Evolutionary conservation across 1,140 invertebrate species (phyloP), one percentile per base, ranked within the genome.

Genomic region (Teleopsis dalmanni): DNA sequence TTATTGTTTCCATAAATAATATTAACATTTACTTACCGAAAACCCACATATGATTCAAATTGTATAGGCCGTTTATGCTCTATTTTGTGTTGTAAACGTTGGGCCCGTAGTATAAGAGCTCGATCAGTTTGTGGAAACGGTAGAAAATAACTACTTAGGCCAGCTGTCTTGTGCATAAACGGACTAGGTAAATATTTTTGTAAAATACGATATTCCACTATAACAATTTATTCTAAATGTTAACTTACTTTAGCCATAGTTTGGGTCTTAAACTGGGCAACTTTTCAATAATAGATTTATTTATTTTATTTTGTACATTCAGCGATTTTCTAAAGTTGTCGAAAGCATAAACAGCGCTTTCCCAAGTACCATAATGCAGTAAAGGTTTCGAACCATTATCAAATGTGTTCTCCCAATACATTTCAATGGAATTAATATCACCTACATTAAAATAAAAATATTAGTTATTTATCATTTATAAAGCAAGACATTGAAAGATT

Each of bases 91-190:
- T 83, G 76, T 61, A 78, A 79, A 47, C 82, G 74, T 60, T 92
- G 87, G 3, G 86, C 81, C 23, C 88, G 75, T 21, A 78, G 56
- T 9, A 85, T 79, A 13, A 94, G 80, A 9, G 84, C 81, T 48
- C 78, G 75, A 74, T 95, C 91, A 25, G 83, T 74, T 10, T 84
- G 83, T 6, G 77, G 76, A 68, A 93, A 92, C 21, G 83, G 78
- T 2, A 84, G 18, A 58, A 81, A 85, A n/a, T 75, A 76, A 14
- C 27, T 46, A 21, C 78, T 58, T 11, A 77, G 68, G 16, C 31
- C 9, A 16, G 33, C 31, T 11, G 34, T 36, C 16, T 38, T 44
- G 14, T 50, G 48, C 11, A 34, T 23, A n/a, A 22, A 45, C 10
- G 19, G 25, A 13, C 48, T 50, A 13, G 19, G 16, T 14, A 33